Evolutionary conservation across 2,797 vertebrate species (phyloP).

Genomic region (Microcaecilia unicolor): DNA sequence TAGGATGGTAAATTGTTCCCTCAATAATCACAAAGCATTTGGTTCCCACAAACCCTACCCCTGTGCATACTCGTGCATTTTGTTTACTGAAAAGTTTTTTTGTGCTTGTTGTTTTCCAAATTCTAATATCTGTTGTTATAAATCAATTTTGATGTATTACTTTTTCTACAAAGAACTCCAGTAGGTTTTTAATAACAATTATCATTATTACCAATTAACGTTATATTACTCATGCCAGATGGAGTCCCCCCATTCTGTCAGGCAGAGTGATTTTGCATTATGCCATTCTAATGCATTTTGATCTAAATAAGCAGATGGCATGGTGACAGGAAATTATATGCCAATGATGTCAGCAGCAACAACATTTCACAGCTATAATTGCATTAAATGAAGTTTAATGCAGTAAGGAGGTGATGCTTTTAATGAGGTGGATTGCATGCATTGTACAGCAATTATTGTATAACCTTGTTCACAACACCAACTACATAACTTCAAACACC

Average conservation of each 20-base stretch:
- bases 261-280: conserved; percentile 44
- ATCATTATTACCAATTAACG: conserved; percentile 61
- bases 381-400: conserved; percentile 59
- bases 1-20: too few species aligned
- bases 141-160: conserved; percentile 43
- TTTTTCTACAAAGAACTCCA: conserved; percentile 33
- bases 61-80: too few species aligned
- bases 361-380: conserved; percentile 38
- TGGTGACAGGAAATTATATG: conserved; percentile 44
- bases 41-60: too few species aligned
- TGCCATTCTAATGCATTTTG: conserved; percentile 44
- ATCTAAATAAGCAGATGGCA: conserved; percentile 60
- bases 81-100: too few species aligned
- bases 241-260: conserved; percentile 41
- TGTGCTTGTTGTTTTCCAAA: conserved; percentile 24
- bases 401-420: conserved; percentile 17
- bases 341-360: conserved; percentile 40
- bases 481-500: too few species aligned
- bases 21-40: too few species aligned
- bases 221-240: conserved; percentile 59
- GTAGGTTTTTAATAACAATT: conserved; percentile 59
- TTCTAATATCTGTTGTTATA: conserved; percentile 34
- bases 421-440: conserved; percentile 38
- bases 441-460: conserved; percentile 5
- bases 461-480: neutral